Evolutionary conservation across 2,797 vertebrate genomes (phyloP).

Genomic region (Anabas testudineus): DNA sequence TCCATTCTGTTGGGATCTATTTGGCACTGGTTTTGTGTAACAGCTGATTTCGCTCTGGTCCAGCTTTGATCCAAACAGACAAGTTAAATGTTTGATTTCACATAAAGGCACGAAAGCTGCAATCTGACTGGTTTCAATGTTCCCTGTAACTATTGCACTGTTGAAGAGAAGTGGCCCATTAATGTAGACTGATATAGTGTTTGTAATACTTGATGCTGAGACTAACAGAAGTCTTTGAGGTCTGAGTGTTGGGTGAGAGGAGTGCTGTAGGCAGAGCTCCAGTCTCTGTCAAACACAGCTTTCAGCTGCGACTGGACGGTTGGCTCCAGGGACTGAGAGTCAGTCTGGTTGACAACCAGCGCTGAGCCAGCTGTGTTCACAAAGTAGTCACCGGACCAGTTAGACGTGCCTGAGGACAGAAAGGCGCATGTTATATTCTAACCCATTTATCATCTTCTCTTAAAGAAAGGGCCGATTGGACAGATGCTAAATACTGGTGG

Average conservation of each 20-base stretch:
- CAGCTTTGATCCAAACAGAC: neutral
- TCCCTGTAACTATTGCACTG: neutral
- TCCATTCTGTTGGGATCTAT: neutral
- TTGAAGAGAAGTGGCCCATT: neutral
- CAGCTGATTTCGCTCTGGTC: neutral
- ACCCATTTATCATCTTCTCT: neutral
- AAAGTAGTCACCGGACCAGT: slow-evolving; percentile 97
- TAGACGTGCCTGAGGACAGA: slow-evolving; percentile 89
- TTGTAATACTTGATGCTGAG: neutral
- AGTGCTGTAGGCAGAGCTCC: slow-evolving; percentile 88
- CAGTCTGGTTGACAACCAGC: slow-evolving; percentile 88
- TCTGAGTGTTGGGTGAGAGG: slow-evolving; percentile 71
- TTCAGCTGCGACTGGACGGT: slow-evolving; percentile 86
- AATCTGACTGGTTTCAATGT: no score
- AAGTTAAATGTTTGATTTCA: no score
- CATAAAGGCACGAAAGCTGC: no score
- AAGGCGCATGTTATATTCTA: neutral
- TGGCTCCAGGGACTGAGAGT: neutral
- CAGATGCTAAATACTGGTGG: neutral
- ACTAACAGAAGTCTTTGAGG: slow-evolving; percentile 69
- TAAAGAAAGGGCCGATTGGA: neutral
- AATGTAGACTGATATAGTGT: neutral
- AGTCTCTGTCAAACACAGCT: slow-evolving; percentile 90
- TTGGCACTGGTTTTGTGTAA: no score
- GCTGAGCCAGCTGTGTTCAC: slow-evolving; percentile 88